Conservation (phyloP, 2,888 invertebrate genomes). For the Oscheius sp. region DNA sequence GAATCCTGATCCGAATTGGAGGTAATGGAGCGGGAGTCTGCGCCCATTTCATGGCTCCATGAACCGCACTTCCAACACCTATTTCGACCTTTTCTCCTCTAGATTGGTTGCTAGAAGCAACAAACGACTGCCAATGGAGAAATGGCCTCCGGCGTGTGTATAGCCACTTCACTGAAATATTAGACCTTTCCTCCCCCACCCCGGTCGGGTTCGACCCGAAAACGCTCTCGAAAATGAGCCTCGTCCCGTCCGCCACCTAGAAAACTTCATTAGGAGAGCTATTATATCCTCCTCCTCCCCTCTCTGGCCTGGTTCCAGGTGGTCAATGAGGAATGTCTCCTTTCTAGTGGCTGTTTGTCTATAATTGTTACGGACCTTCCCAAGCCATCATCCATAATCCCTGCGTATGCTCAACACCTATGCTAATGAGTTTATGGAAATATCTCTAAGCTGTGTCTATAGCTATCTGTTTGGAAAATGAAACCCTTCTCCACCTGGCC, state of each 20-base stretch:
- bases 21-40: slow-evolving; percentile 16
- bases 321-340: neutral
- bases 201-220: neutral
- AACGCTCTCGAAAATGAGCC: slow-evolving; percentile 23
- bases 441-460: too few relatives aligned
- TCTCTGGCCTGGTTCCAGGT: neutral
- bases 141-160: slow-evolving; percentile 3
- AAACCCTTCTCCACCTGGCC: neutral
- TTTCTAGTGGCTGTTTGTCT: neutral
- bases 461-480: too few relatives aligned
- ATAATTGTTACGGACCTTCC: neutral
- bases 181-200: slow-evolving; percentile 3
- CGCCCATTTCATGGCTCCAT: too few relatives aligned
- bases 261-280: slow-evolving; percentile 25
- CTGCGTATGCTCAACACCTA: slow-evolving; percentile 10
- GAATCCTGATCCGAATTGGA: neutral
- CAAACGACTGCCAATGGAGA: slow-evolving; percentile 1
- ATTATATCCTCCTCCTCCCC: slow-evolving; percentile 10
- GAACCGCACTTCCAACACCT: neutral
- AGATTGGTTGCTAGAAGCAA: slow-evolving; percentile 18
- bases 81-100: neutral
- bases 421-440: slow-evolving; percentile 27
- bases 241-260: slow-evolving; percentile 8
- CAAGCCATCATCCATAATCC: neutral
- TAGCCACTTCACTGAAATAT: slow-evolving; percentile 22